Percentiles rank a stretch among this genome's conserved stretches.
Evolutionary conservation across 2,113 vertebrate species (phyloP).

Genomic region (Cinclus cinclus): DNA sequence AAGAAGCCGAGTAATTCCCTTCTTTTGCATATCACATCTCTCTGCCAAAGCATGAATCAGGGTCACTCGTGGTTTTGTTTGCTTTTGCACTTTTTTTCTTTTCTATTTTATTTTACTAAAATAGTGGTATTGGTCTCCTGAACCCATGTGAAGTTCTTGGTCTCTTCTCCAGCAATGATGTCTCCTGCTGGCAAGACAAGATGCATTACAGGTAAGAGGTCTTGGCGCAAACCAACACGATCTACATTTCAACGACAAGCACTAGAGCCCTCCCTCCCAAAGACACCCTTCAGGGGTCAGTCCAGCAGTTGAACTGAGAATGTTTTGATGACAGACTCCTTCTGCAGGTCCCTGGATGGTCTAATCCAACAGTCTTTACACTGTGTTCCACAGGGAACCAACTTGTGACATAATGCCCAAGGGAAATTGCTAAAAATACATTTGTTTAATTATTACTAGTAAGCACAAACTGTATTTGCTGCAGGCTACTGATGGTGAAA

Average conservation of each 20-base stretch:
- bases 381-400: not conserved
- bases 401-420: not conserved
- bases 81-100: not conserved
- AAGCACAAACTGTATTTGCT: not conserved
- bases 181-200: not conserved
- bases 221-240: not conserved
- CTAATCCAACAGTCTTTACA: not conserved
- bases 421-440: conserved; percentile 15
- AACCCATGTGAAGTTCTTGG: not conserved
- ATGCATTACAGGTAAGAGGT: not conserved
- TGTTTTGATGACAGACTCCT: not conserved
- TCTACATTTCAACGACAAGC: not conserved
- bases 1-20: conserved; percentile 4
- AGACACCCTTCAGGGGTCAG: not conserved
- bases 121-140: not conserved
- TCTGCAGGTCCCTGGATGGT: not conserved
- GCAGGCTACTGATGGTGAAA: not conserved
- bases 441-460: conserved; percentile 1
- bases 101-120: not conserved
- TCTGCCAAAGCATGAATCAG: not conserved
- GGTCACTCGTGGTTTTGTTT: not conserved
- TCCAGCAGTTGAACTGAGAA: not conserved
- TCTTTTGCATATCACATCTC: not conserved
- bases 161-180: not conserved
- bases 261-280: not conserved